phyloP scores from a whole-genome alignment of 2,113 vertebrate species.

The Agapornis roseicollis region DNA sequence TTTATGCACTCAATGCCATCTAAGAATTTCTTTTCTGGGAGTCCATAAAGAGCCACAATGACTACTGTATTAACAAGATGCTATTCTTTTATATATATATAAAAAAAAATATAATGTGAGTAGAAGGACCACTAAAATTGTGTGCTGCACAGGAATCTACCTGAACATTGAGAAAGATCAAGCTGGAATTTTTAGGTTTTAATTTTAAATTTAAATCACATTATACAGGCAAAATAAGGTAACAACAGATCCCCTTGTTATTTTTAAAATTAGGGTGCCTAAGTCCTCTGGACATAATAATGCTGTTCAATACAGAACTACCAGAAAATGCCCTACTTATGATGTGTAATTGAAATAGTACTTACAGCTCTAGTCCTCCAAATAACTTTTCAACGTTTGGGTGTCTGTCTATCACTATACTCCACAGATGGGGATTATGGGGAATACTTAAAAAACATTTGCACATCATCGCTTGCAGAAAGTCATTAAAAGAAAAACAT shows the following conservation, averaged over 20 bases:
- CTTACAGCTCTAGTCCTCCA: neutral
- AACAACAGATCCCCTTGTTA: neutral
- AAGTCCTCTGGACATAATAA: neutral
- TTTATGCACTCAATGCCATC: neutral
- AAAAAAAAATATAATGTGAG: neutral
- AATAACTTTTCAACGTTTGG: neutral
- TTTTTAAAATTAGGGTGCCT: neutral
- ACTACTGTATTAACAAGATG: neutral
- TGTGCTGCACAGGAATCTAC: neutral
- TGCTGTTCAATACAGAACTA: neutral
- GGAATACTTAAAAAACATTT: neutral
- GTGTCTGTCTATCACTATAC: neutral
- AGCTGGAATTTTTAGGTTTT: neutral
- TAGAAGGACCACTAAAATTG: neutral
- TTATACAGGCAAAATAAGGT: neutral
- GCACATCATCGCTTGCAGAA: neutral
- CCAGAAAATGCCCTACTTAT: neutral
- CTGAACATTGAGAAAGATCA: neutral
- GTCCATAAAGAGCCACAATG: neutral
- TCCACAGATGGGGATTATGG: neutral
- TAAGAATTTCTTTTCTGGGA: neutral
- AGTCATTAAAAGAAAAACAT: neutral
- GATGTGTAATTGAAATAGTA: neutral
- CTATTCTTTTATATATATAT: neutral
- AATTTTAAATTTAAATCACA: neutral